A percentile compares a stretch with the other conserved stretches of the same genome.
phyloP scores from a whole-genome alignment of 2,888 invertebrate species.

The Sepiola atlantica region DNA sequence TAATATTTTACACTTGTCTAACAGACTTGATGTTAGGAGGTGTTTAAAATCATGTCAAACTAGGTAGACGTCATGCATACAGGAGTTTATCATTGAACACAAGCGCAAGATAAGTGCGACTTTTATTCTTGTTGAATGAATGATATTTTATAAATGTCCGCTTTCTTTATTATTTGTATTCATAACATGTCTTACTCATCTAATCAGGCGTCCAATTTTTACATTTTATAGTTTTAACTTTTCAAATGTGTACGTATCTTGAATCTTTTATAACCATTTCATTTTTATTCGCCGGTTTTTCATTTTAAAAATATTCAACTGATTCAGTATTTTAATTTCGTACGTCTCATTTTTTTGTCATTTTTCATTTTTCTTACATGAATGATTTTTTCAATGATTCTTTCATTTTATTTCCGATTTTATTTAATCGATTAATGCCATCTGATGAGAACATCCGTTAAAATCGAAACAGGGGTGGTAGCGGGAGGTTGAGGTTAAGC shows the following conservation, averaged over 20 bases:
- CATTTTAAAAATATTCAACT: not conserved
- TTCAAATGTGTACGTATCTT: not conserved
- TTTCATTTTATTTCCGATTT: not conserved
- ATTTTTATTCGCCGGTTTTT: not conserved
- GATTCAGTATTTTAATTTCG: not conserved
- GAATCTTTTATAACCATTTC: not conserved
- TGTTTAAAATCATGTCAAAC: too few relatives aligned
- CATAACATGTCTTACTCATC: not conserved
- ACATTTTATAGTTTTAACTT: not conserved
- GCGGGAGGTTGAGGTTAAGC: not conserved
- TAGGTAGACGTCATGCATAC: too few relatives aligned
- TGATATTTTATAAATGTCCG: not conserved
- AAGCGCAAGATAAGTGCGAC: not conserved
- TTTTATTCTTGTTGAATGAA: not conserved
- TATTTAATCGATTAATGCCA: not conserved
- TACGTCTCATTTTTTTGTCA: not conserved
- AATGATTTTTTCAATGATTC: rapidly evolving
- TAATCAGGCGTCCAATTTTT: not conserved
- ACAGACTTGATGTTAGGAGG: too few relatives aligned
- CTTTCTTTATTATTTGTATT: not conserved
- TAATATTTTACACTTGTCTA: too few relatives aligned
- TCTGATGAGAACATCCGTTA: not conserved
- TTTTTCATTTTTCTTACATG: not conserved
- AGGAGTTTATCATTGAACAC: not conserved
- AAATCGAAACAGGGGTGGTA: not conserved